Conservation (phyloP, 2,113 vertebrate genomes). For the Gorsachius goisagi region DNA sequence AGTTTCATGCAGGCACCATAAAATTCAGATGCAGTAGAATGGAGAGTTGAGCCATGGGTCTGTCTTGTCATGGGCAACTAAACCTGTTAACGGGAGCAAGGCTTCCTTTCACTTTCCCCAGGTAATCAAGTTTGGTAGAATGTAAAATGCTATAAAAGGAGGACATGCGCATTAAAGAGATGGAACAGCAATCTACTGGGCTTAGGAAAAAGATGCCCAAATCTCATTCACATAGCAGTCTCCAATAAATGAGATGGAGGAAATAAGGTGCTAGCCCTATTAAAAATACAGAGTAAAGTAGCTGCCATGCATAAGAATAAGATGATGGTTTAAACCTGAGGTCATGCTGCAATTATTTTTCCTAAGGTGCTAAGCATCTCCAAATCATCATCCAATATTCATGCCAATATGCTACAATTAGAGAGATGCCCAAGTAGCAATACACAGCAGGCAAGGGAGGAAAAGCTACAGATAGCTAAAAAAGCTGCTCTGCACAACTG, state of each 20-base stretch:
- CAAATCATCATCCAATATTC: slow-evolving; percentile 52
- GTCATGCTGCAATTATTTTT: slow-evolving; percentile 35
- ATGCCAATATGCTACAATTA: slow-evolving; percentile 41
- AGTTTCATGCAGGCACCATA: neutral
- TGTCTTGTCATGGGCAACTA: neutral
- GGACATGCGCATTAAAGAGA: neutral
- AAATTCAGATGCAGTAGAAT: neutral
- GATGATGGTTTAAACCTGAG: neutral
- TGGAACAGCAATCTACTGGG: neutral
- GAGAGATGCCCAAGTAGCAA: neutral
- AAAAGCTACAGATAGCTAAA: neutral
- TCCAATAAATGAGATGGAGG: neutral
- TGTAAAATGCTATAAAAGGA: neutral
- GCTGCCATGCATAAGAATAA: slow-evolving; percentile 1
- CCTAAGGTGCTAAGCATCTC: slow-evolving; percentile 11
- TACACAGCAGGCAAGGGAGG: neutral
- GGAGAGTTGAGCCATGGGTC: neutral
- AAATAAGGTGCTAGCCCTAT: slow-evolving; percentile 6
- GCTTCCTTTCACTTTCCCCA: neutral
- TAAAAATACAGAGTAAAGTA: neutral
- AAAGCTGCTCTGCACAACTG: neutral
- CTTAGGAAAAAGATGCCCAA: neutral
- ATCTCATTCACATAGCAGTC: neutral
- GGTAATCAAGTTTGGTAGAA: neutral
- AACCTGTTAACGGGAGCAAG: neutral